A percentile compares a stretch with the other conserved stretches of the same genome.
Conservation (phyloP, 2,797 vertebrate genomes). For the Argentina silus region DNA sequence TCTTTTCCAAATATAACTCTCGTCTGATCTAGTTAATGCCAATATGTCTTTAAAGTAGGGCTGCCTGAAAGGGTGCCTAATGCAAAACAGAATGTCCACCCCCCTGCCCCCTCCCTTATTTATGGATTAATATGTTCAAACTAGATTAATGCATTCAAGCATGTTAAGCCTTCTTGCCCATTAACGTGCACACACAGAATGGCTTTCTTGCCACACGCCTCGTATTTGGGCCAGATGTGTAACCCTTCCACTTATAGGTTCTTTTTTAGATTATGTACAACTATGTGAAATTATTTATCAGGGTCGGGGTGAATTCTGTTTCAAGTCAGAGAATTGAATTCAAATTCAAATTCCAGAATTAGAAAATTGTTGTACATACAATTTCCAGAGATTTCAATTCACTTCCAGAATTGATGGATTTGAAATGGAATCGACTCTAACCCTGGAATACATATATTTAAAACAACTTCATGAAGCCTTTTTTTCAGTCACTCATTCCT, state of each 20-base stretch:
- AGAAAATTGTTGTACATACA: too few relatives aligned
- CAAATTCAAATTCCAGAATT: too few relatives aligned
- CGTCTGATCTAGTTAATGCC: background rate
- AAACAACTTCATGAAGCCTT: background rate
- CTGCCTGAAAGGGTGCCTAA: background rate
- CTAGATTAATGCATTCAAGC: background rate
- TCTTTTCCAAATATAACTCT: background rate
- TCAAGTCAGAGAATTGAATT: too few relatives aligned
- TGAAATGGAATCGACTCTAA: too few relatives aligned
- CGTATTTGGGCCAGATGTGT: background rate
- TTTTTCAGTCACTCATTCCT: slow-evolving; percentile 4
- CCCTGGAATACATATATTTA: too few relatives aligned
- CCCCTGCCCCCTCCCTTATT: background rate
- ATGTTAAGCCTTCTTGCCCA: background rate
- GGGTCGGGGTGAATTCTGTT: too few relatives aligned
- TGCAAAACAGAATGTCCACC: too few relatives aligned
- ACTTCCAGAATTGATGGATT: too few relatives aligned
- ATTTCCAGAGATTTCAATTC: too few relatives aligned
- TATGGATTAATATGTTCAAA: background rate
- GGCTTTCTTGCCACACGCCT: background rate
- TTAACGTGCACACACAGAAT: background rate
- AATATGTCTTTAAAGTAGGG: background rate
- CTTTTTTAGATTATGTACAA: background rate
- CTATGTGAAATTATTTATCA: background rate
- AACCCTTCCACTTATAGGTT: background rate